phyloP scores from a whole-genome alignment of 2,888 invertebrate species.

The Dryobotodes eremita region DNA sequence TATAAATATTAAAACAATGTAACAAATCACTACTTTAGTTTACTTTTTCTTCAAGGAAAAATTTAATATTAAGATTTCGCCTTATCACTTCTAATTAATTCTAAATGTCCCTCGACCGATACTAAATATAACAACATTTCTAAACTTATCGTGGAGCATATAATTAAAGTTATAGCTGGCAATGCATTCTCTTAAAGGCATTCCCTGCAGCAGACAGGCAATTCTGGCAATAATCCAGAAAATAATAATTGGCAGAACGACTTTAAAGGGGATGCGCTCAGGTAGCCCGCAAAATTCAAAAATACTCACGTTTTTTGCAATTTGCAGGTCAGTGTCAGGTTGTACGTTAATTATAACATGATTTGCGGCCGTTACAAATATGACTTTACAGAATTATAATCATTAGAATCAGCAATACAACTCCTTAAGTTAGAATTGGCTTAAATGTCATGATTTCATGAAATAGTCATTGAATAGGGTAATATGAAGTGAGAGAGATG shows the following conservation, averaged over 20 bases:
- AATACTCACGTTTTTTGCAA: no score
- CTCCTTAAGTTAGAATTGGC: no score
- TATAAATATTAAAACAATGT: neutral
- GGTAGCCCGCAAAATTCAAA: no score
- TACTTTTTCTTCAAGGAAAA: neutral
- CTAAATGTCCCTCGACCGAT: neutral
- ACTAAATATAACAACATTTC: neutral
- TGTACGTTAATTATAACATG: no score
- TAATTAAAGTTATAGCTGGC: neutral
- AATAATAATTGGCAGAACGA: constrained; percentile 8
- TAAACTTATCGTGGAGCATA: neutral
- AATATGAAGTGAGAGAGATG: no score
- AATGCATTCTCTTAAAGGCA: neutral
- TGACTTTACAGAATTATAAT: no score
- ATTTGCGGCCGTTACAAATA: no score
- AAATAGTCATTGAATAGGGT: no score
- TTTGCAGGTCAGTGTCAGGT: no score
- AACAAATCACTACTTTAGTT: neutral
- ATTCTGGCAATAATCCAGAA: constrained; percentile 24
- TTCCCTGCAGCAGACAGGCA: neutral
- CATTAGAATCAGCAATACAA: no score
- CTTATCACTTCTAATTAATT: constrained; percentile 23
- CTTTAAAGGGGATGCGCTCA: neutral
- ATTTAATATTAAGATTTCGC: neutral
- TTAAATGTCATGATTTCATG: no score